Evolutionary conservation across 2,797 vertebrate genomes (phyloP).

Genomic region (Mareca penelope): DNA sequence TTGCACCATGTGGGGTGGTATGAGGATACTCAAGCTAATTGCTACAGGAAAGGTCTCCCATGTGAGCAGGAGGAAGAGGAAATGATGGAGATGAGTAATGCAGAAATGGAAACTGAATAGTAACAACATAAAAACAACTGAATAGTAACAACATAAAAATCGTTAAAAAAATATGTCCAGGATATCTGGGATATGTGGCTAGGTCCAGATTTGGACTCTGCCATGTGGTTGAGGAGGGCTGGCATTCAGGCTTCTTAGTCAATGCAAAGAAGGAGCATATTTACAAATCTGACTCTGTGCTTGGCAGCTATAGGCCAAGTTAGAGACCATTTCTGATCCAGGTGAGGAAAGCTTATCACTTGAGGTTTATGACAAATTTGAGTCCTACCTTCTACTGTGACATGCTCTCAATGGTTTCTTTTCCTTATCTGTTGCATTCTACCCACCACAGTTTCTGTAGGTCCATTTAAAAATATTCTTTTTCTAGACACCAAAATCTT

Average conservation of each 20-base stretch:
- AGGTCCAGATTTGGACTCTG: background rate
- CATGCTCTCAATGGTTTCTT: background rate
- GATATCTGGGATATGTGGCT: background rate
- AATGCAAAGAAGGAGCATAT: background rate
- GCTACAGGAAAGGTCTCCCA: background rate
- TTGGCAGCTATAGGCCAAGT: background rate
- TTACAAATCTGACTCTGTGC: background rate
- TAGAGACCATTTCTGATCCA: background rate
- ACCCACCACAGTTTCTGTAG: background rate
- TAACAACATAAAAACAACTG: background rate
- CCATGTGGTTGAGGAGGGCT: background rate
- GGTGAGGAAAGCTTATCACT: background rate
- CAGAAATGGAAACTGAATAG: background rate
- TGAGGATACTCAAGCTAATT: background rate
- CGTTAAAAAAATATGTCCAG: background rate
- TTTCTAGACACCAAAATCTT: background rate
- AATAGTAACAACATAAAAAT: background rate
- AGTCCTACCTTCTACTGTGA: background rate
- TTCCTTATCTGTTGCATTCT: background rate
- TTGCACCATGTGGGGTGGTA: background rate
- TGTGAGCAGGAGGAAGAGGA: background rate
- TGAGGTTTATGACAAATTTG: background rate
- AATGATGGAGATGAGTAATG: background rate
- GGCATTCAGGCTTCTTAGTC: background rate
- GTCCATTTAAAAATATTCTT: rapidly evolving